phyloP scores from a whole-genome alignment of 2,888 invertebrate genomes.

The Eupsilia transversa region DNA sequence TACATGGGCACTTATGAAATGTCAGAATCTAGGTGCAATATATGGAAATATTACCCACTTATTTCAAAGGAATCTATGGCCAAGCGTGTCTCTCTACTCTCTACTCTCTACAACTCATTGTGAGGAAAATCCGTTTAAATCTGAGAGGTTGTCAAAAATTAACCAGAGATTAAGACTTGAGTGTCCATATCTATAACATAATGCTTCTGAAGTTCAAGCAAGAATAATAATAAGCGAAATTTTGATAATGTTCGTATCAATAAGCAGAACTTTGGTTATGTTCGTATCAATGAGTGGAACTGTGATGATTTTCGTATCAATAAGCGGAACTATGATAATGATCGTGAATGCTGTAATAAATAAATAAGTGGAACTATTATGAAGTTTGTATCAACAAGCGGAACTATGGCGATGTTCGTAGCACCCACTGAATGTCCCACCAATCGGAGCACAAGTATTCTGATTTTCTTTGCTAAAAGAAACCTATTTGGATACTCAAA shows the following conservation, averaged over 20 bases:
- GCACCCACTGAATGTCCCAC: no score
- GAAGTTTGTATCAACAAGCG: neutral
- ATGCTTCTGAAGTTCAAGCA: neutral
- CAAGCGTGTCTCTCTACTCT: no score
- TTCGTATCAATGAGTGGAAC: neutral
- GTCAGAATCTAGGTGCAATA: no score
- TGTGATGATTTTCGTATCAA: neutral
- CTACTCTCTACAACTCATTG: no score
- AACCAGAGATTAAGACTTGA: neutral
- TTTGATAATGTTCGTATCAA: neutral
- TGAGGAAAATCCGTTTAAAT: neutral
- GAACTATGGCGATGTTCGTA: neutral
- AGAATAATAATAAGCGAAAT: neutral
- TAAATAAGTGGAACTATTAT: no score
- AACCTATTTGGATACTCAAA: neutral
- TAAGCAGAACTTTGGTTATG: neutral
- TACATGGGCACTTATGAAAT: no score
- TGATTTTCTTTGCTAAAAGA: neutral
- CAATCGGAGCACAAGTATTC: neutral
- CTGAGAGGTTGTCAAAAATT: neutral
- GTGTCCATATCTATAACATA: neutral
- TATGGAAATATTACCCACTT: no score
- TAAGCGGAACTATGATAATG: neutral
- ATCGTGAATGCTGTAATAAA: no score
- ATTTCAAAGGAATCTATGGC: neutral